Percentiles rank a stretch among this genome's conserved stretches.
phyloP scores from a whole-genome alignment of 2,888 invertebrate genomes.

The Muscina levida region DNA sequence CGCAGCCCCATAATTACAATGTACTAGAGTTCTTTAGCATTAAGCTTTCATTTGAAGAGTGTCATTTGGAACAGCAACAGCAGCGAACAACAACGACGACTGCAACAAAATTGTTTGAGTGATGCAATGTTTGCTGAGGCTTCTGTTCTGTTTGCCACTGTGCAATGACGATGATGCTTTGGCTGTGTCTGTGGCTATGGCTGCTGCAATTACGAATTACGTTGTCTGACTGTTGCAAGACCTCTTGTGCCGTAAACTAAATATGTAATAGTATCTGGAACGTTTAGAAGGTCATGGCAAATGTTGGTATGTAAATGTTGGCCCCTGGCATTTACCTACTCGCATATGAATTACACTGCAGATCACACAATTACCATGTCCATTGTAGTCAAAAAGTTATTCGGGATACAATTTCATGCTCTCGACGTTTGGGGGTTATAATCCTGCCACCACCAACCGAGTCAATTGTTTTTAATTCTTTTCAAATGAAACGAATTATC shows the following conservation, averaged over 20 bases:
- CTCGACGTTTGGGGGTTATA: not conserved
- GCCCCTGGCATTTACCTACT: slow-evolving; percentile 16
- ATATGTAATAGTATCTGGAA: not conserved
- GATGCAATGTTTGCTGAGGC: slow-evolving; percentile 64
- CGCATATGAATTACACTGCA: not conserved
- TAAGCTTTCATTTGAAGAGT: slow-evolving; percentile 35
- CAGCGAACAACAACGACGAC: not conserved
- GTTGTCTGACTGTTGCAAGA: not conserved
- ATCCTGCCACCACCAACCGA: slow-evolving; percentile 23
- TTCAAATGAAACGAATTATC: slow-evolving; percentile 56
- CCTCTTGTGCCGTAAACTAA: not conserved
- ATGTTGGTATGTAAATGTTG: not conserved
- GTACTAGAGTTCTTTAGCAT: slow-evolving; percentile 14
- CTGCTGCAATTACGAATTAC: not conserved
- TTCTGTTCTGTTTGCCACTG: slow-evolving; percentile 65
- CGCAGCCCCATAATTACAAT: slow-evolving; percentile 15
- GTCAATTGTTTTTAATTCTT: not conserved
- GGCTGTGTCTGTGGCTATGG: not conserved
- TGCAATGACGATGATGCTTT: slow-evolving; percentile 21
- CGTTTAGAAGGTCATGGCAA: slow-evolving; percentile 50
- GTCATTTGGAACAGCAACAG: slow-evolving; percentile 25
- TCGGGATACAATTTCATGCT: not conserved
- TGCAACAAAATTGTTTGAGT: slow-evolving; percentile 4
- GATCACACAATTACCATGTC: slow-evolving; percentile 45
- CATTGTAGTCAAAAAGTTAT: slow-evolving; percentile 34